phyloP scores from a whole-genome alignment of 2,888 invertebrate species.

The Sinohyriopsis cumingii region DNA sequence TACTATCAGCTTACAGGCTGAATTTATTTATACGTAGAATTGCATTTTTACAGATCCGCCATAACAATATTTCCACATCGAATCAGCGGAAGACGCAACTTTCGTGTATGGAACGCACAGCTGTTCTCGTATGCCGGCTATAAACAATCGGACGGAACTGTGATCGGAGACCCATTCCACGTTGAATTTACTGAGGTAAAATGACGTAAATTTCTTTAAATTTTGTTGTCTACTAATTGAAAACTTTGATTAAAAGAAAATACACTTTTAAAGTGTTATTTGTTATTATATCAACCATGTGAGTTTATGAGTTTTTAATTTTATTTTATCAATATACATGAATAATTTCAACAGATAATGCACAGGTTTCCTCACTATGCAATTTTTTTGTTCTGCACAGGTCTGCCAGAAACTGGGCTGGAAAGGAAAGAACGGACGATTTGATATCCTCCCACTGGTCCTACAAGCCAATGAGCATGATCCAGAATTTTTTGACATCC shows the following conservation, averaged over 20 bases:
- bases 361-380: too few species aligned
- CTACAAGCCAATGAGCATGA: slow-evolving; percentile 96
- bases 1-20: too few species aligned
- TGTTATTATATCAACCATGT: too few species aligned
- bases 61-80: slow-evolving; percentile 95
- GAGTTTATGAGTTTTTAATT: too few species aligned
- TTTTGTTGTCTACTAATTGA: too few species aligned
- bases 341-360: too few species aligned
- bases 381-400: slow-evolving; percentile 72
- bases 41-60: slow-evolving; percentile 80
- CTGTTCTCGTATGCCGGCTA: slow-evolving; percentile 94
- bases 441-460: slow-evolving; percentile 92
- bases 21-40: background rate
- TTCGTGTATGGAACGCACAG: slow-evolving; percentile 94
- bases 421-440: slow-evolving; percentile 85
- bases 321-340: too few species aligned
- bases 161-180: slow-evolving; percentile 90
- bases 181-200: slow-evolving; percentile 92
- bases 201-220: too few species aligned
- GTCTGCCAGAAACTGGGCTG: slow-evolving; percentile 92
- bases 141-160: slow-evolving; percentile 85
- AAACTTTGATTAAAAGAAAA: too few species aligned
- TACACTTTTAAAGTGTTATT: too few species aligned
- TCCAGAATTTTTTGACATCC: slow-evolving; percentile 96
- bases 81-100: slow-evolving; percentile 90